phyloP scores from a whole-genome alignment of 2,888 invertebrate species.

The Ashinkailepas kermadecensis region DNA sequence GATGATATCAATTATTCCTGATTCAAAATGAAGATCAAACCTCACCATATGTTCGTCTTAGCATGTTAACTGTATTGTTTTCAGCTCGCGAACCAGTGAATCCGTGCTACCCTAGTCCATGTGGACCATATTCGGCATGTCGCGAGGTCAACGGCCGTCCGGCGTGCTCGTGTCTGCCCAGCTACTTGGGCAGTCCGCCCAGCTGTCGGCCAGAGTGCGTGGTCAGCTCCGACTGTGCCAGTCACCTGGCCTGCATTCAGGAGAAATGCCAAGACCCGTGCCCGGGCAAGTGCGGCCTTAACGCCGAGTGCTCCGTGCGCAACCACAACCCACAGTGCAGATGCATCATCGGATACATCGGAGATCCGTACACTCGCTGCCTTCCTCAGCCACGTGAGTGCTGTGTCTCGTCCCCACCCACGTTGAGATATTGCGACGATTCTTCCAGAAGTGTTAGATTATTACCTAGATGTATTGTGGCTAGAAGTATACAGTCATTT shows the following conservation, averaged over 20 bases:
- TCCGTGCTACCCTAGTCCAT: conserved; percentile 48
- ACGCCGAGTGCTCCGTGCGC: conserved; percentile 62
- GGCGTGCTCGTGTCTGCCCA: conserved; percentile 61
- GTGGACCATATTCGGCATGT: conserved; percentile 47
- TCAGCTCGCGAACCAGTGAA: conserved; percentile 40
- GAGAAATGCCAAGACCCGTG: conserved; percentile 56
- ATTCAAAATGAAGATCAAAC: too few species aligned
- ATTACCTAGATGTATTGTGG: too few species aligned
- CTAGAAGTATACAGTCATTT: too few species aligned
- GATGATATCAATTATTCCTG: too few species aligned
- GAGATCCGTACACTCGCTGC: conserved; percentile 68
- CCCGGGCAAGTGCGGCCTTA: conserved; percentile 72
- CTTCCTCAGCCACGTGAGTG: conserved; percentile 4
- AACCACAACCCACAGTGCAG: conserved; percentile 70
- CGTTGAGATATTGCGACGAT: too few species aligned
- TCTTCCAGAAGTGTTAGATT: too few species aligned
- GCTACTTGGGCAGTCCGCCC: conserved; percentile 61
- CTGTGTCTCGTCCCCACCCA: neutral
- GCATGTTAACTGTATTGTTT: too few species aligned
- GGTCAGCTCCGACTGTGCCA: conserved; percentile 72
- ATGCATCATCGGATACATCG: conserved; percentile 60
- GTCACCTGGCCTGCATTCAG: conserved; percentile 59
- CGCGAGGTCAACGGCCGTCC: conserved; percentile 48
- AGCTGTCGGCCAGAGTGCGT: conserved; percentile 79
- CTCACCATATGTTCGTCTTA: too few species aligned